A percentile compares a stretch with the other conserved stretches of the same genome.
phyloP scores from a whole-genome alignment of 2,113 vertebrate species.

The Prochilodus magdalenae region DNA sequence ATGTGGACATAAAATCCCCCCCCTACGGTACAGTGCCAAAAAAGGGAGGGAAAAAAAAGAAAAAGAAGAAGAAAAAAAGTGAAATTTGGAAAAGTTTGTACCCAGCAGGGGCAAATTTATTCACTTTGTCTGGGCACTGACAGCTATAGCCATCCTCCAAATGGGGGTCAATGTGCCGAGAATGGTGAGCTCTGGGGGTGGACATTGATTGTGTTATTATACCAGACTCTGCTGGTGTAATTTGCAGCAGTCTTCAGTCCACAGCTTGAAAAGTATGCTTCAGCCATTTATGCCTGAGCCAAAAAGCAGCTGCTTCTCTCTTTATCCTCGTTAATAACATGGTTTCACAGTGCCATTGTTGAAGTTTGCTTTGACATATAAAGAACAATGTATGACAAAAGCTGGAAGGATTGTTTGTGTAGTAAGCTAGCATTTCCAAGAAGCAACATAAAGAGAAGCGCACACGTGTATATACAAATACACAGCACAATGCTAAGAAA shows the following conservation, averaged over 20 bases:
- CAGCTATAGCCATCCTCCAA: not conserved
- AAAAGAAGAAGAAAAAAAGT: not conserved
- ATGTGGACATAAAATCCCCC: not conserved
- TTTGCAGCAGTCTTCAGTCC: conserved; percentile 6
- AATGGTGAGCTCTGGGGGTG: not conserved
- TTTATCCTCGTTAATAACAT: too few relatives aligned
- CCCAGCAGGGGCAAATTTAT: not conserved
- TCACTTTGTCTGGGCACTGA: not conserved
- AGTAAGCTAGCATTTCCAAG: too few relatives aligned
- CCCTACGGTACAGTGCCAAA: not conserved
- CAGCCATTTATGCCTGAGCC: not conserved
- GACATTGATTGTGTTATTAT: not conserved
- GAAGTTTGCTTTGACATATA: too few relatives aligned
- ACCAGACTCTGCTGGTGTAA: conserved; percentile 37
- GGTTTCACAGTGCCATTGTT: too few relatives aligned
- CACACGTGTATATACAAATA: too few relatives aligned
- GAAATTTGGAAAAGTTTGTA: conserved; percentile 17
- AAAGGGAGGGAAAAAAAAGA: not conserved
- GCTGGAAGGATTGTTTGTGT: too few relatives aligned
- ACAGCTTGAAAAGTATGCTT: not conserved
- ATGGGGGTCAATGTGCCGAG: not conserved
- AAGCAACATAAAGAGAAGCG: too few relatives aligned
- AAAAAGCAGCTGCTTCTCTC: not conserved
- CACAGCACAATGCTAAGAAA: too few relatives aligned
- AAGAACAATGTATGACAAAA: too few relatives aligned